Base-by-base conservation (phyloP, 2,113 vertebrate genomes). In the Aspidoscelis tigris region DNA sequence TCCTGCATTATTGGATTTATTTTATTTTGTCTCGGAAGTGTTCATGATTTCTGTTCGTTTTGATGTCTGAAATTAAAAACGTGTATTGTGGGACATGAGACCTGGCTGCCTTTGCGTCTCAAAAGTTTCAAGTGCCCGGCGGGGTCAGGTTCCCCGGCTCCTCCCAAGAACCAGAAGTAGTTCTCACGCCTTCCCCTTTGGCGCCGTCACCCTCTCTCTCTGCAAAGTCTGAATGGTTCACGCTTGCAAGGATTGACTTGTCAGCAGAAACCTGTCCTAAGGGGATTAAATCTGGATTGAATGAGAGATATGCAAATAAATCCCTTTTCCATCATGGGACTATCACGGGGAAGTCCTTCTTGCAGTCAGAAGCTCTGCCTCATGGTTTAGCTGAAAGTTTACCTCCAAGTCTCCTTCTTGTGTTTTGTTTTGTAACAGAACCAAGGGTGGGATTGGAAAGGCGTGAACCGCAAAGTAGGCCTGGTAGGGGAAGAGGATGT, bases 61-160 rank as follows among this genome's bases (percentile, higher is more conserved):
- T 41, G 33, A 9, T 66, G 61, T 76, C 21, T 33, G 6, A 12
- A 7, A 55, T 33, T 24, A 14, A 55, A 78, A 33, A 39, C 5
- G 2, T 66, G 44, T 2, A 22, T 74, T 39, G 11, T 4, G 3
- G 68, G 41, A 8, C 8, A 58, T 7, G n/a, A 24, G 2, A 26
- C 64, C 20, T 24, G 0, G 47, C 8, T 10, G 82, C 64, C 44
- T 77, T 43, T 55, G 55, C 4, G 9, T 58, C 11, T 83, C 64
- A 2, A 77, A 74, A 24, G 65, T 18, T 61, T 50, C 3, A 7
- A 26, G 43, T 33, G 24, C 33, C 50, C 44, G 1, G 33, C 8
- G 43, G 43, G 12, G 2, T 5, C 21, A 4, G 11, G 10, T 24
- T 24, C 14, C 3, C 2, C 4, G 5, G 1, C 11, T 7, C 3